These are phyloP conservation scores for Phrixothrix hirtus DNA, from an alignment of 2,888 invertebrate genomes.

Conservation along the genomic window DNA sequence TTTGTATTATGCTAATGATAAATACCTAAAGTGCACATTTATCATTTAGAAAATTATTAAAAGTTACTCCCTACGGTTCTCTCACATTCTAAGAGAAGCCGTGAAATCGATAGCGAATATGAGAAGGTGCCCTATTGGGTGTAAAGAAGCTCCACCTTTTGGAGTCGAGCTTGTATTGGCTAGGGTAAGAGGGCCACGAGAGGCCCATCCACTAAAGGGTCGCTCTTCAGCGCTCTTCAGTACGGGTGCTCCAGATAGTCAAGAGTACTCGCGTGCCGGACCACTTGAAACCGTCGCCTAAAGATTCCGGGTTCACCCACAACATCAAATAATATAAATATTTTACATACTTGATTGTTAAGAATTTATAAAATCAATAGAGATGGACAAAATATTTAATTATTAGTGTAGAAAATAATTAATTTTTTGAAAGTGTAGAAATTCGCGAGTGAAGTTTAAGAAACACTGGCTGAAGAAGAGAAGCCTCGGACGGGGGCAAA, in stretches of 20 bases:
- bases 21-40: too few relatives aligned
- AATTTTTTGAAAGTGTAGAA: constrained; percentile 3
- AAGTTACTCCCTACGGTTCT: constrained; percentile 20
- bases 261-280: constrained; percentile 54
- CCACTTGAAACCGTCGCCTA: constrained; percentile 44
- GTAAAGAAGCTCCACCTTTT: constrained; percentile 46
- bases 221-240: constrained; percentile 55
- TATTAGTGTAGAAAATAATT: too few relatives aligned
- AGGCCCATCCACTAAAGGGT: constrained; percentile 54
- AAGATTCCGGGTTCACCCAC: constrained; percentile 28
- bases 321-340: constrained; percentile 9
- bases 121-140: constrained; percentile 45
- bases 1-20: too few relatives aligned
- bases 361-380: too few relatives aligned
- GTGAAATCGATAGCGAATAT: constrained; percentile 37
- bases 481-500: constrained; percentile 40
- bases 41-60: constrained; percentile 17
- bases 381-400: too few relatives aligned
- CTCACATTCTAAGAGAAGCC: constrained; percentile 39
- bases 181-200: constrained; percentile 43
- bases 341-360: too few relatives aligned
- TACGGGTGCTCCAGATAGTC: constrained; percentile 55
- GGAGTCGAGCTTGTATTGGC: constrained; percentile 45
- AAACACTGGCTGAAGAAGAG: constrained; percentile 53
- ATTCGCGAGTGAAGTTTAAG: background rate